Conservation (phyloP, 2,888 invertebrate genomes). For the Actias luna region DNA sequence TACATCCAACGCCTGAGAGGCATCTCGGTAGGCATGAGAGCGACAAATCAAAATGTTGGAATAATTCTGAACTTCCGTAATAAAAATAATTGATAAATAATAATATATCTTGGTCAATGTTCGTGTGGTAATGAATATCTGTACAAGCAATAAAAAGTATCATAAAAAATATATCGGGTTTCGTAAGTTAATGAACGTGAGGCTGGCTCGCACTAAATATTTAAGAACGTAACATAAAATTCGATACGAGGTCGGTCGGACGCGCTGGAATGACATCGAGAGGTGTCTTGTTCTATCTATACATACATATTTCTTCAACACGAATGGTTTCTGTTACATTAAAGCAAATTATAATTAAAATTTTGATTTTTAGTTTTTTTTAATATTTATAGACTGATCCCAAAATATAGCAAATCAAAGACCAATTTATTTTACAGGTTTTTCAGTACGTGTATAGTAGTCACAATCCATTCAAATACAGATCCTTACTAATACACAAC, state of each 20-base stretch:
- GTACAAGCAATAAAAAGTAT: conserved; percentile 1
- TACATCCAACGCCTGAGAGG: too few species aligned
- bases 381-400: too few species aligned
- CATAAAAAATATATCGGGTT: conserved; percentile 20
- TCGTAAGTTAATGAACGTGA: conserved; percentile 22
- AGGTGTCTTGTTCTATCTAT: neutral
- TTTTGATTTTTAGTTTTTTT: too few species aligned
- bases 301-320: neutral
- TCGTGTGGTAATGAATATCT: neutral
- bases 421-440: too few species aligned
- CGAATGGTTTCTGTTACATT: neutral
- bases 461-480: too few species aligned
- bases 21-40: too few species aligned
- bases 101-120: neutral
- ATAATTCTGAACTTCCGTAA: too few species aligned
- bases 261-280: neutral
- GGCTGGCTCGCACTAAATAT: conserved; percentile 38
- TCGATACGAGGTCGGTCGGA: conserved; percentile 25
- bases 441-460: too few species aligned
- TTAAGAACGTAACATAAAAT: conserved; percentile 38
- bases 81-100: too few species aligned
- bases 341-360: neutral
- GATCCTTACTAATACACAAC: too few species aligned
- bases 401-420: too few species aligned
- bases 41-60: too few species aligned